Conservation (phyloP, 1,140 invertebrate species). For the Bombus ignitus region DNA sequence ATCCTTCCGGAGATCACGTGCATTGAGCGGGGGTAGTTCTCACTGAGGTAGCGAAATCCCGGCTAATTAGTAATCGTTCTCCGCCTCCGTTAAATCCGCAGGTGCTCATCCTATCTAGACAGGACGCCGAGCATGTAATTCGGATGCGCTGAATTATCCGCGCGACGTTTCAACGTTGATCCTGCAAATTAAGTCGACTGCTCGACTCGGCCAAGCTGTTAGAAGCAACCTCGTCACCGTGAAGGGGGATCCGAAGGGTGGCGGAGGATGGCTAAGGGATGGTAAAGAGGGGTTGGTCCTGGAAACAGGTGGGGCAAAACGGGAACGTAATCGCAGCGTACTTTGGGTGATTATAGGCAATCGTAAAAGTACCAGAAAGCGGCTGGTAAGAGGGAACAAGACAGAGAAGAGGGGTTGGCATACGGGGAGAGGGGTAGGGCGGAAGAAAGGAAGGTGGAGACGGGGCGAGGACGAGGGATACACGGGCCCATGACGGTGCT, state of each 20-base stretch:
- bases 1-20: neutral
- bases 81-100: slow-evolving; percentile 35
- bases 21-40: neutral
- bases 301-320: slow-evolving; percentile 44
- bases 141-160: slow-evolving; percentile 60
- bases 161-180: slow-evolving; percentile 62
- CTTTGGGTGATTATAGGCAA: slow-evolving; percentile 66
- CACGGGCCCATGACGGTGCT: slow-evolving; percentile 59
- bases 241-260: neutral
- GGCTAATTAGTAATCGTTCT: slow-evolving; percentile 62
- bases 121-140: slow-evolving; percentile 56
- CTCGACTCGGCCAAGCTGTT: slow-evolving; percentile 36
- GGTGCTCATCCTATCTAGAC: slow-evolving; percentile 23
- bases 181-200: slow-evolving; percentile 68
- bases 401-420: slow-evolving; percentile 5
- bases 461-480: slow-evolving; percentile 49
- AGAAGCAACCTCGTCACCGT: neutral
- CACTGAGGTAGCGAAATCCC: slow-evolving; percentile 34
- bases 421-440: neutral
- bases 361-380: slow-evolving; percentile 58
- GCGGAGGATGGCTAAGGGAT: neutral
- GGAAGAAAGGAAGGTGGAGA: neutral
- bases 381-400: slow-evolving; percentile 48
- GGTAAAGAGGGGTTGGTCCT: neutral
- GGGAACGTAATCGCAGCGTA: slow-evolving; percentile 50